Percentiles rank a stretch among this genome's conserved stretches.
Evolutionary conservation across 1,140 invertebrate species (phyloP).

Genomic region (Leptinotarsa lineolata): DNA sequence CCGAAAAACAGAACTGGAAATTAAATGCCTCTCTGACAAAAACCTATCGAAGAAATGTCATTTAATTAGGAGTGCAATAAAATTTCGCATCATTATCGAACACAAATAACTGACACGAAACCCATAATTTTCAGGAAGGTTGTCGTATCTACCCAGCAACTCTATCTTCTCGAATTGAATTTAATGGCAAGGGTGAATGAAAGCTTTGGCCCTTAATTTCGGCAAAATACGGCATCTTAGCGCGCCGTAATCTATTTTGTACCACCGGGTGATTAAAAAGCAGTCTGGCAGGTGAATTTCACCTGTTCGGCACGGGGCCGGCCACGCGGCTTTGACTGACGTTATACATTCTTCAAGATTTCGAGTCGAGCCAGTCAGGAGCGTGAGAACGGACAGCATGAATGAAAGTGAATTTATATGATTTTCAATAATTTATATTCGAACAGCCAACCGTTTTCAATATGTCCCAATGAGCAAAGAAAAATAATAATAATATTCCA

Average conservation of each 20-base stretch:
- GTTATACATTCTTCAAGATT: background rate
- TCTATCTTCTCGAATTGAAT: constrained; percentile 15
- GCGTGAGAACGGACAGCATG: background rate
- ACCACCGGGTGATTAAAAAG: constrained; percentile 26
- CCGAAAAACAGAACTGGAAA: constrained; percentile 1
- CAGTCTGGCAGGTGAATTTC: constrained; percentile 22
- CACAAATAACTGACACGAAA: constrained; percentile 8
- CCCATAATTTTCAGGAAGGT: constrained; percentile 27
- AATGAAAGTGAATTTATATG: background rate
- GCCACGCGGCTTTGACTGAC: constrained; percentile 14
- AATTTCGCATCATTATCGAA: constrained; percentile 20
- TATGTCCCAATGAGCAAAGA: too few species aligned
- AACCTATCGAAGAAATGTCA: constrained; percentile 20
- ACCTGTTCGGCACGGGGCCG: constrained; percentile 27
- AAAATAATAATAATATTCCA: too few species aligned
- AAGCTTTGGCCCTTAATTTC: constrained; percentile 20
- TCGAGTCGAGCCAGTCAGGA: background rate
- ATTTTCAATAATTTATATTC: too few species aligned
- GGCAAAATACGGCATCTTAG: constrained; percentile 17
- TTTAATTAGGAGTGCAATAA: constrained; percentile 19
- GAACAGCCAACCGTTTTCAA: too few species aligned
- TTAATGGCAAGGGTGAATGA: constrained; percentile 24
- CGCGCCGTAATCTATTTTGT: constrained; percentile 25
- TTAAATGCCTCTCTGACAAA: constrained; percentile 20
- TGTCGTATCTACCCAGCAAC: constrained; percentile 6